These are phyloP conservation scores for Dastarcus helophoroides DNA, from an alignment of 2,888 invertebrate species.

Conservation along the genomic window DNA sequence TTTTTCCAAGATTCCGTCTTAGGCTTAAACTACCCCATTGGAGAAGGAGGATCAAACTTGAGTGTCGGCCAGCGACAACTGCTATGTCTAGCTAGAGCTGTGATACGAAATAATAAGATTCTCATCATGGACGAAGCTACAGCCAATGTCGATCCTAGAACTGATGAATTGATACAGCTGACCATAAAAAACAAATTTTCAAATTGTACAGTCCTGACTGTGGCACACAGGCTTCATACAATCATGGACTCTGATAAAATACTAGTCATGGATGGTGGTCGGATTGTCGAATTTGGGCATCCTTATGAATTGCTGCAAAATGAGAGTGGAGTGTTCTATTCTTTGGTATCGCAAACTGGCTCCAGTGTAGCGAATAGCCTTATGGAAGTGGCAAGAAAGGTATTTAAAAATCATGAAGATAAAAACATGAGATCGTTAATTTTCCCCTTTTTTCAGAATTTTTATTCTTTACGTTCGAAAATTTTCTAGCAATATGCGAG, in stretches of 20 bases:
- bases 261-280: conserved; percentile 46
- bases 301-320: too few species aligned
- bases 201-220: conserved; percentile 68
- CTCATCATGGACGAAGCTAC: conserved; percentile 56
- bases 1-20: conserved; percentile 51
- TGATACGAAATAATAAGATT: conserved; percentile 34
- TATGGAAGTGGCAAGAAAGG: too few species aligned
- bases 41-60: conserved; percentile 48
- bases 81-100: conserved; percentile 55
- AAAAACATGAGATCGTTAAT: too few species aligned
- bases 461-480: too few species aligned
- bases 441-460: too few species aligned
- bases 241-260: conserved; percentile 78
- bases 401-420: too few species aligned
- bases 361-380: too few species aligned
- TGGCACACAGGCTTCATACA: conserved; percentile 72
- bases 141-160: conserved; percentile 67
- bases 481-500: too few species aligned
- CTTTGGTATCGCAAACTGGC: too few species aligned
- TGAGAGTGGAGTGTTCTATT: too few species aligned
- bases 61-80: conserved; percentile 49
- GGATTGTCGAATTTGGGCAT: conserved; percentile 39
- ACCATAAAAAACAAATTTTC: conserved; percentile 64
- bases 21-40: conserved; percentile 56
- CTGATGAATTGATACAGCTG: conserved; percentile 63